Evolutionary conservation across 2,797 vertebrate genomes (phyloP), one percentile per base, ranked within the genome.

Genomic region (Florisuga fusca): DNA sequence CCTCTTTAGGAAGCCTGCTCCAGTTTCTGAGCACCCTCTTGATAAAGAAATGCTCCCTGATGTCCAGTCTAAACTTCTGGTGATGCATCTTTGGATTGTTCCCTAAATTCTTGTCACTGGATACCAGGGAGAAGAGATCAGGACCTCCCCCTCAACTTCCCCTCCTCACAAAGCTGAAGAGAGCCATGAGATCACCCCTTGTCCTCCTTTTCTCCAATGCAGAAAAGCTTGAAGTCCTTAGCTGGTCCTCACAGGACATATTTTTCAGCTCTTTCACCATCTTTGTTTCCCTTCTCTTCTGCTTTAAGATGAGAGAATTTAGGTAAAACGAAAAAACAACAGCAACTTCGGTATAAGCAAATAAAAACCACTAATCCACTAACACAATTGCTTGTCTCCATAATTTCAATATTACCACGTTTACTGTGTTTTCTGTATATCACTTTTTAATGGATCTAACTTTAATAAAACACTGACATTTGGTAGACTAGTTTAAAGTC

Each of bases 91-190:
- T 68, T 72, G 50, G 57, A 45, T 7, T 5, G 10, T 85, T 82
- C 34, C 20, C 14, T 34, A 0, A 2, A 0, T 1, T 22, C 33
- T 26, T 64, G 3, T 48, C 23, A 7, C 31, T 48, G 67, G 29
- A 59, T 34, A 4, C 2, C n/a, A 25, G 5, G 3, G 20, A 67
- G 33, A 36, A 75, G 26, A 68, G 16, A 6, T 38, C 67, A 59
- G 15, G 38, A 78, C 10, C 29, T 62, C 34, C 5, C 6, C 45
- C 15, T 31, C 48, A 25, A 4, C 19, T 34, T 74, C 14, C 2
- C 19, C 29, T 63, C 48, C 9, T 7, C 20, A 33, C 19, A 31
- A 79, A 71, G 26, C 34, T 85, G 29, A 13, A 63, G 50, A 67
- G 29, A 63, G 20, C 25, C 36, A 43, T 19, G 41, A 63, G 8